Conservation (phyloP, 2,797 vertebrate genomes). For the Cuculus canorus region DNA sequence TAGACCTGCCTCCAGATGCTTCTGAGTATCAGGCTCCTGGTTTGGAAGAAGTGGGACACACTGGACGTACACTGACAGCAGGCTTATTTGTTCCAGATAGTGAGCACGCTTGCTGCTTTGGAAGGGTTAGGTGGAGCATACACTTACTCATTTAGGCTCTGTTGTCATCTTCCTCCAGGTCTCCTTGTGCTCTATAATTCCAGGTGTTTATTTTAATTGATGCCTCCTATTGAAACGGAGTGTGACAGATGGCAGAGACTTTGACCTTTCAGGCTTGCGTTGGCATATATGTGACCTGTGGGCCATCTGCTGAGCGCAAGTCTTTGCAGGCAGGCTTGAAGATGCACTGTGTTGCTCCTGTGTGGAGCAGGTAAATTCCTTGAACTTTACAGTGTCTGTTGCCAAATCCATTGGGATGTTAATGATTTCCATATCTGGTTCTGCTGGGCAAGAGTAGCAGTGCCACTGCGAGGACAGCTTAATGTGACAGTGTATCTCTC, state of each 20-base stretch:
- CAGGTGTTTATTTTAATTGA: not conserved
- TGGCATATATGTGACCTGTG: not conserved
- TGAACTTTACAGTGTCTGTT: not conserved
- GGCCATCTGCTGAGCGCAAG: not conserved
- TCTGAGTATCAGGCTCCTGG: not conserved
- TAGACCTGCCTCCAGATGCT: not conserved
- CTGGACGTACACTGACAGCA: not conserved
- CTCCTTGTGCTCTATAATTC: not conserved
- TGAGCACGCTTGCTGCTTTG: not conserved
- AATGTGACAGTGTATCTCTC: not conserved
- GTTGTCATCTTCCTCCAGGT: not conserved
- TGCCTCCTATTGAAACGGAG: fast-evolving
- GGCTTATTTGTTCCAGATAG: not conserved
- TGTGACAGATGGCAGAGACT: not conserved
- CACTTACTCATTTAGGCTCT: not conserved
- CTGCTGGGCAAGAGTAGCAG: not conserved
- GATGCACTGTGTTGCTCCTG: not conserved
- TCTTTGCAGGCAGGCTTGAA: not conserved
- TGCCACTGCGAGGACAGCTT: not conserved
- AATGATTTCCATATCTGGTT: not conserved
- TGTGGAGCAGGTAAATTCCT: not conserved
- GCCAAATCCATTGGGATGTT: not conserved
- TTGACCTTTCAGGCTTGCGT: not conserved
- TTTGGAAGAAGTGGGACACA: not conserved
- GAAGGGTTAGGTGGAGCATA: not conserved